These are phyloP conservation scores for Nomada lathburiana DNA, from an alignment of 2,888 invertebrate genomes.

Conservation along the genomic window DNA sequence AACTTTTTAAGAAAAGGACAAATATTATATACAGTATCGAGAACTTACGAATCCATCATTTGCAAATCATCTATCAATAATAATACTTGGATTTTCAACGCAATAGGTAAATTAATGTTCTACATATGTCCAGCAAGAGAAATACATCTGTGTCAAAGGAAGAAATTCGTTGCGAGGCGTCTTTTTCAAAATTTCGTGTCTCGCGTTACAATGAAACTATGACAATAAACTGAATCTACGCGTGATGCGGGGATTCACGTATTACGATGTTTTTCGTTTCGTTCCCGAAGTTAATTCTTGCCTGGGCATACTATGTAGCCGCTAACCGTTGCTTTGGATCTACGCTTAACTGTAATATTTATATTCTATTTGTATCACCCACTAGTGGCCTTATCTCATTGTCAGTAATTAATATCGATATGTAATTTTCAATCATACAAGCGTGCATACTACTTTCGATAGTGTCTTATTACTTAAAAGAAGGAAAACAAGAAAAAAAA, in stretches of 20 bases:
- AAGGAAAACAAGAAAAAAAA: background rate
- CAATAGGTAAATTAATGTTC: slow-evolving; percentile 55
- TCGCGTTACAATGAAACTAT: slow-evolving; percentile 65
- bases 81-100: slow-evolving; percentile 67
- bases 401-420: slow-evolving; percentile 74
- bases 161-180: slow-evolving; percentile 31
- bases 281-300: slow-evolving; percentile 44
- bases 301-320: slow-evolving; percentile 58
- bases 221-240: slow-evolving; percentile 60
- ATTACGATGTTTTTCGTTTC: slow-evolving; percentile 30
- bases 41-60: slow-evolving; percentile 51
- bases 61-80: slow-evolving; percentile 59
- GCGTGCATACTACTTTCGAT: slow-evolving; percentile 64
- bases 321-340: slow-evolving; percentile 72
- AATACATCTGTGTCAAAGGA: slow-evolving; percentile 43
- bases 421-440: slow-evolving; percentile 69
- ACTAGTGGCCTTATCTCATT: slow-evolving; percentile 83
- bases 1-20: slow-evolving; percentile 68
- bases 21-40: slow-evolving; percentile 58
- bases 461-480: slow-evolving; percentile 66
- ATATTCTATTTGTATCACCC: slow-evolving; percentile 83
- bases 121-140: slow-evolving; percentile 57
- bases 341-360: slow-evolving; percentile 80
- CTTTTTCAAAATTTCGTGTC: background rate
- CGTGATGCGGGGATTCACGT: slow-evolving; percentile 12